Base-by-base conservation (phyloP, 1,140 invertebrate genomes). In the Drosophila lacertosa region DNA sequence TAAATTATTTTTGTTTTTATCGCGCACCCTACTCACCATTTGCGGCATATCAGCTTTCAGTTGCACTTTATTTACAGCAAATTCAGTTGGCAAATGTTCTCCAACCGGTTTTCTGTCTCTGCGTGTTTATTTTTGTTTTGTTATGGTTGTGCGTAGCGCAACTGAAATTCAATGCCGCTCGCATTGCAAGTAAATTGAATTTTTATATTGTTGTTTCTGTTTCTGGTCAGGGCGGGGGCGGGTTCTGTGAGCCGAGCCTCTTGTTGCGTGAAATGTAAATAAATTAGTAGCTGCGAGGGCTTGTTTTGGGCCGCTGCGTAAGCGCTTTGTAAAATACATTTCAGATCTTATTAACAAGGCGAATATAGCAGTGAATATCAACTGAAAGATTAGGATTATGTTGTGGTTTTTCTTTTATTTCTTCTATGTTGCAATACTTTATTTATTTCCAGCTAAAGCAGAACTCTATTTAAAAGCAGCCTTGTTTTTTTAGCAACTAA, bases 191-290 rank as follows among this genome's bases (percentile, higher is more conserved):
- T 35, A 20, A 29, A 39, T 45, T 5, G 13, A 20, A 18, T 58
- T 47, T 10, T 26, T 47, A 3, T 22, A 11, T 48, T 48, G 20
- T 9, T 24, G 3, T 10, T 11, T 24, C 35, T 18, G 6, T 37
- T 47, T n/a, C n/a, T 29, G 7, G 16, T 24, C 13, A 35, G 40
- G 11, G 18, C 15, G 22, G 40, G 29, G 29, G 53, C 22, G 40
- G 48, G 26, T n/a, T 58, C 13, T 48, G 44, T 10, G 16, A 29
- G 16, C 26, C 24, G 26, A 18, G 15, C 72, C 66, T 53, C 77
- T 76, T 18, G 48, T 53, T 37, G 26, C 59, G 54, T 51, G 48
- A 58, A 71, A 77, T 65, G 54, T 53, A 70, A 76, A 58, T 51
- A 48, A 48, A 29, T 32, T 29, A 48, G 13, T 3, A 24, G n/a